These are phyloP conservation scores for Zaprionus vittiger DNA, from an alignment of 1,140 invertebrate species.

Conservation along the genomic window DNA sequence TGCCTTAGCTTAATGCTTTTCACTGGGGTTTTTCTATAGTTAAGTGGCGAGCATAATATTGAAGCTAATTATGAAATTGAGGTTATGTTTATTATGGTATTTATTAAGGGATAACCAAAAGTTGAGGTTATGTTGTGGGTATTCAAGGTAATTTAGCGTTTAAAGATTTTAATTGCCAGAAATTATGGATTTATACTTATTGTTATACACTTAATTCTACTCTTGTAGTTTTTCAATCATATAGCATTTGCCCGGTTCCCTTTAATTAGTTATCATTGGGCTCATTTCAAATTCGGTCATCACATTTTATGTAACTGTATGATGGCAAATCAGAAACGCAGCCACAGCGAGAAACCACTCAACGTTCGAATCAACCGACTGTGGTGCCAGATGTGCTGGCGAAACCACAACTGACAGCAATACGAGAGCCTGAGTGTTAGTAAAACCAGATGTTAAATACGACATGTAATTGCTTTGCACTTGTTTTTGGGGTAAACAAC, in stretches of 20 bases:
- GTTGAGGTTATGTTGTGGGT: not conserved
- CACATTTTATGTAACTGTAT: conserved; percentile 15
- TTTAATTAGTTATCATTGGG: conserved; percentile 30
- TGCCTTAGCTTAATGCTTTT: not conserved
- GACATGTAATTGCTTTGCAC: conserved; percentile 56
- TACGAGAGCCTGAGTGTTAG: conserved; percentile 12
- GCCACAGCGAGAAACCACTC: conserved; percentile 33
- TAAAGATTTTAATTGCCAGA: too few relatives aligned
- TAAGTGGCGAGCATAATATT: not conserved
- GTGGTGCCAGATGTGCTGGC: not conserved
- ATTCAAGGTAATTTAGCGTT: not conserved
- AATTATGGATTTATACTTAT: too few relatives aligned
- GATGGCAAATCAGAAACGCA: conserved; percentile 22
- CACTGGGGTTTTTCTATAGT: not conserved
- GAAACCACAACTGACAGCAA: conserved; percentile 23
- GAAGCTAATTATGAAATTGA: not conserved
- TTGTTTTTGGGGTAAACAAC: conserved; percentile 45
- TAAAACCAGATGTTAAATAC: conserved; percentile 62
- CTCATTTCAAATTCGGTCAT: conserved; percentile 18
- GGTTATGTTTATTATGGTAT: not conserved
- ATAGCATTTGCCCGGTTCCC: not conserved
- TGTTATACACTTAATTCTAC: too few relatives aligned
- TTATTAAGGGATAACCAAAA: not conserved
- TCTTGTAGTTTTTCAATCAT: not conserved
- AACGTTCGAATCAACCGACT: conserved; percentile 28